A percentile compares a stretch with the other conserved stretches of the same genome.
phyloP scores from a whole-genome alignment of 2,888 invertebrate genomes.

The Ichneumoninae sp. region DNA sequence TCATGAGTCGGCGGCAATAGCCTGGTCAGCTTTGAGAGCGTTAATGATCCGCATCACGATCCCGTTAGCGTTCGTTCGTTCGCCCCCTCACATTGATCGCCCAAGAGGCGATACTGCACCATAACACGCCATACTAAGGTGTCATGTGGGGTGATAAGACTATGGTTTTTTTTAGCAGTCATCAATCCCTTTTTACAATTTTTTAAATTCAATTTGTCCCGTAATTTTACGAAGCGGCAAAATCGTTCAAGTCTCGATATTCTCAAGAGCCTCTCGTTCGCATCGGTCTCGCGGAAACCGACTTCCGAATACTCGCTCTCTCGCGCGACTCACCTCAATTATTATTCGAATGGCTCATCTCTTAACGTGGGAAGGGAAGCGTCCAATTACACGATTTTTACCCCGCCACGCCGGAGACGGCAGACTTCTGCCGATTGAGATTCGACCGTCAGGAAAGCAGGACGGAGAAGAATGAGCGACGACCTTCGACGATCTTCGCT shows the following conservation, averaged over 20 bases:
- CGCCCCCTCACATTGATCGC: constrained; percentile 64
- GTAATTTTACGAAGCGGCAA: constrained; percentile 12
- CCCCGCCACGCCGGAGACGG: constrained; percentile 11
- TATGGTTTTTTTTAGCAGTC: neutral
- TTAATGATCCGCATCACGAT: constrained; percentile 80
- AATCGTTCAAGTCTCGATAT: constrained; percentile 25
- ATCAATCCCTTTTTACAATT: neutral
- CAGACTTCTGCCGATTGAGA: constrained; percentile 51
- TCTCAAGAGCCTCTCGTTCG: neutral
- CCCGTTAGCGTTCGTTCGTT: constrained; percentile 76
- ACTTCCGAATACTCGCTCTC: constrained; percentile 61
- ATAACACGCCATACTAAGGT: constrained; percentile 18
- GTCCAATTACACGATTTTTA: constrained; percentile 62
- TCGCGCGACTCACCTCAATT: constrained; percentile 56
- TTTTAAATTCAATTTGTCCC: neutral
- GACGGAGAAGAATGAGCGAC: constrained; percentile 28
- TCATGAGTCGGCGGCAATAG: constrained; percentile 48
- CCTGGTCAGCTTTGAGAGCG: constrained; percentile 69
- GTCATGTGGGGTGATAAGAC: neutral
- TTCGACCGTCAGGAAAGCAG: constrained; percentile 42
- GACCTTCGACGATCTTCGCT: constrained; percentile 41
- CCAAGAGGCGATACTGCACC: constrained; percentile 43
- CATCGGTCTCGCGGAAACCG: constrained; percentile 46
- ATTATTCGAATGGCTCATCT: constrained; percentile 65
- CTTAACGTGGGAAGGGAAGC: constrained; percentile 67